phyloP scores from a whole-genome alignment of 2,888 invertebrate species.

The Orgyia antiqua region DNA sequence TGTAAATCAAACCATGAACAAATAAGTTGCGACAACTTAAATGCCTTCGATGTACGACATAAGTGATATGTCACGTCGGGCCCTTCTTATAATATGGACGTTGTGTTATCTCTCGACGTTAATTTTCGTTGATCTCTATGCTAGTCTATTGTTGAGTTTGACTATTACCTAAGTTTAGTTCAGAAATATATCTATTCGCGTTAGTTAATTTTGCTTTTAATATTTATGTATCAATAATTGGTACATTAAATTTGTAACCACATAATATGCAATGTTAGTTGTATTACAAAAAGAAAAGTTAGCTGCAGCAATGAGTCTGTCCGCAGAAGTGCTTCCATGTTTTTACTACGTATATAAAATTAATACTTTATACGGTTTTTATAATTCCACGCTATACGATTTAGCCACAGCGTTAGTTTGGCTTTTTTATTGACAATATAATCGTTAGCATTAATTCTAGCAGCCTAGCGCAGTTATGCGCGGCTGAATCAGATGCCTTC shows the following conservation, averaged over 20 bases:
- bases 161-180: slow-evolving; percentile 29
- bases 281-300: too few relatives aligned
- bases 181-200: slow-evolving; percentile 25
- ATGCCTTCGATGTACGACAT: slow-evolving; percentile 13
- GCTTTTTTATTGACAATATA: slow-evolving; percentile 64
- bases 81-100: slow-evolving; percentile 16
- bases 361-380: slow-evolving; percentile 65
- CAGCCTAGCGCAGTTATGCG: slow-evolving; percentile 26
- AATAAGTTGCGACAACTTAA: slow-evolving; percentile 20
- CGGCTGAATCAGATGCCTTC: too few relatives aligned
- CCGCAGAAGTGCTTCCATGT: slow-evolving; percentile 76
- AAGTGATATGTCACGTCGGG: slow-evolving; percentile 12
- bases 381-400: slow-evolving; percentile 45
- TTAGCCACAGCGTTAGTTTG: slow-evolving; percentile 41
- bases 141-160: slow-evolving; percentile 28
- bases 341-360: slow-evolving; percentile 63
- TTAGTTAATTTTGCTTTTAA: slow-evolving; percentile 21
- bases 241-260: not conserved
- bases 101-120: slow-evolving; percentile 11
- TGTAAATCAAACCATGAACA: slow-evolving; percentile 40
- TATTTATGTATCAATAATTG: slow-evolving; percentile 2
- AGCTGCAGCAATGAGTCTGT: slow-evolving; percentile 75
- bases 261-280: slow-evolving; percentile 32
- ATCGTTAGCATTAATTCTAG: slow-evolving; percentile 30
- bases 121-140: slow-evolving; percentile 17